Evolutionary conservation across 2,797 vertebrate species (phyloP).

Genomic region (Hemibagrus guttatus): DNA sequence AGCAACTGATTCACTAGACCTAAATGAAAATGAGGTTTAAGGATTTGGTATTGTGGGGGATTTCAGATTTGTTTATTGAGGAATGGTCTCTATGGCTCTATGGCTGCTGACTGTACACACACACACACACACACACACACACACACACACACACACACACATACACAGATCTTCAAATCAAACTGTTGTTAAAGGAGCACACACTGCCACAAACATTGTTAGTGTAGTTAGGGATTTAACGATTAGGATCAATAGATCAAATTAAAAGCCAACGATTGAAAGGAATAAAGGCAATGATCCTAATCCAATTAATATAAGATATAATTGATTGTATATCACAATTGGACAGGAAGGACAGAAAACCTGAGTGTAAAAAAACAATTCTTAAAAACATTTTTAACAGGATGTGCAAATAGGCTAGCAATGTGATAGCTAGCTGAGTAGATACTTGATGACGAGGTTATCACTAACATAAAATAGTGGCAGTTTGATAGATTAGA

Average conservation of each 20-base stretch:
- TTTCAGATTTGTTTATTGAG: background rate
- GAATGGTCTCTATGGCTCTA: background rate
- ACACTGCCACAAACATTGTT: background rate
- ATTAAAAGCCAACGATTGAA: background rate
- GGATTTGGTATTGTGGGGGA: background rate
- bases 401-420: background rate
- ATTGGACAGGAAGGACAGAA: no score
- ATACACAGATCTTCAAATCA: background rate
- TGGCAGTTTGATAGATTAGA: background rate
- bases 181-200: background rate
- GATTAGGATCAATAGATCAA: background rate
- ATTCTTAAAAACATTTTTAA: background rate
- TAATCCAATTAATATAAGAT: background rate
- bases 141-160: background rate
- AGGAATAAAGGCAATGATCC: background rate
- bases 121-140: constrained; percentile 7
- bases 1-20: background rate
- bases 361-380: background rate
- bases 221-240: background rate
- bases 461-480: background rate
- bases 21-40: background rate
- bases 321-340: background rate
- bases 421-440: background rate
- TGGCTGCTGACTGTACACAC: background rate
- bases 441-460: background rate